Evolutionary conservation across 2,113 vertebrate genomes (phyloP).

Genomic region (Athene cunicularia): DNA sequence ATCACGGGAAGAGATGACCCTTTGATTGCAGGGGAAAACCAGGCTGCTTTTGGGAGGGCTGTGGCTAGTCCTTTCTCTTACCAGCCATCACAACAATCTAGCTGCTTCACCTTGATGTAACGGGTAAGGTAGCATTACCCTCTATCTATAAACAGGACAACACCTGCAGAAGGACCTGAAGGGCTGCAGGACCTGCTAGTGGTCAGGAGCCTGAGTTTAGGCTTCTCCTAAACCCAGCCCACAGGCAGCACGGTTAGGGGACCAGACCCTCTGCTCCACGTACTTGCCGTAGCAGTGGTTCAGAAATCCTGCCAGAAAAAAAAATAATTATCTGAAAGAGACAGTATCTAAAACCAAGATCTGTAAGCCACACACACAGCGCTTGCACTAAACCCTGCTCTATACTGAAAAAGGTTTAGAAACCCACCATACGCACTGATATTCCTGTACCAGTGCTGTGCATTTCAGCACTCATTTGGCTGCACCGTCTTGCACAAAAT

Average conservation of each 20-base stretch:
- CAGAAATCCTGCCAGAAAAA: neutral
- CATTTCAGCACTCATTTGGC: neutral
- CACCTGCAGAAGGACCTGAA: neutral
- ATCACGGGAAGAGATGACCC: neutral
- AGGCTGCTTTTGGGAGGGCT: neutral
- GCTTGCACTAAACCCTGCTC: neutral
- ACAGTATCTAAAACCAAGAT: neutral
- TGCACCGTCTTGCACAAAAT: neutral
- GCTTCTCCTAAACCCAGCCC: neutral
- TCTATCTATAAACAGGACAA: neutral
- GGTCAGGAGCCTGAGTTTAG: neutral
- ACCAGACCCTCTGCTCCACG: neutral
- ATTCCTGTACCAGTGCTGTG: neutral
- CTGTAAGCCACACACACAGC: neutral
- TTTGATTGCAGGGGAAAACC: neutral
- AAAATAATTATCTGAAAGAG: neutral
- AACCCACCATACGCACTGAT: neutral
- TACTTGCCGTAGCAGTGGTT: neutral
- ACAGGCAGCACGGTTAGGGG: neutral
- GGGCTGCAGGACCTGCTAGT: neutral
- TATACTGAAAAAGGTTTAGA: neutral
- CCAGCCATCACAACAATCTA: neutral
- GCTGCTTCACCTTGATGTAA: neutral
- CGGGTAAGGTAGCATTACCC: neutral
- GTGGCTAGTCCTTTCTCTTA: neutral